Percentiles rank a stretch among this genome's conserved stretches.
phyloP scores from a whole-genome alignment of 2,113 vertebrate genomes.

The Perca flavescens region DNA sequence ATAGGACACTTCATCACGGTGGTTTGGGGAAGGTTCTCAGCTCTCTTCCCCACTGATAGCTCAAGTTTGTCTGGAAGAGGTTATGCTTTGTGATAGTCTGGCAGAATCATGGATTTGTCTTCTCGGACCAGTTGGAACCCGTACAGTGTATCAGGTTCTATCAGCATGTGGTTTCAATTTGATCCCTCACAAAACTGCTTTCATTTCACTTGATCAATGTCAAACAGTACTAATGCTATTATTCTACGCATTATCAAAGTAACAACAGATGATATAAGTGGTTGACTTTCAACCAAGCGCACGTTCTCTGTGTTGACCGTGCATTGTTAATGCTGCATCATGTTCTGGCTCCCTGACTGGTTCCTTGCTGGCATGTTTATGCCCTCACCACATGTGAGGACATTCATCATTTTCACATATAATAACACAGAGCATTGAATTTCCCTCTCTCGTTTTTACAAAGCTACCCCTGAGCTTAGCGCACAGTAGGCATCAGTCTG shows the following conservation, averaged over 20 bases:
- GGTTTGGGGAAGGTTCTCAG: slow-evolving; percentile 68
- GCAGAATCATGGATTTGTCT: slow-evolving; percentile 59
- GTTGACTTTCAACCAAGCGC: slow-evolving; percentile 43
- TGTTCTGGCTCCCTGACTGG: slow-evolving; percentile 19
- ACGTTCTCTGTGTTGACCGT: slow-evolving; percentile 6
- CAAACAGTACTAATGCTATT: slow-evolving; percentile 62
- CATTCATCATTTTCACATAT: slow-evolving; percentile 65
- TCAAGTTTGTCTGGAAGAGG: slow-evolving; percentile 76
- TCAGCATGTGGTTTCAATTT: slow-evolving; percentile 81
- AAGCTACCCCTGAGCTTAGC: slow-evolving; percentile 32
- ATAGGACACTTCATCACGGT: slow-evolving; percentile 77
- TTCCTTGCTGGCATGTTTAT: slow-evolving; percentile 40
- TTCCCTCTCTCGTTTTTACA: slow-evolving; percentile 57
- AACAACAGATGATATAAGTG: slow-evolving; percentile 66
- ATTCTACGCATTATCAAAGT: slow-evolving; percentile 71
- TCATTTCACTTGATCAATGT: slow-evolving; percentile 70
- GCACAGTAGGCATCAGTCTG: slow-evolving; percentile 64
- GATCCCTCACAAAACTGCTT: slow-evolving; percentile 58
- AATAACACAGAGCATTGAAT: slow-evolving; percentile 66
- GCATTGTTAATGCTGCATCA: slow-evolving; percentile 23
- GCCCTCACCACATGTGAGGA: slow-evolving; percentile 49
- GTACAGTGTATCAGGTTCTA: slow-evolving; percentile 64
- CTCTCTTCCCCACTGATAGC: slow-evolving; percentile 67
- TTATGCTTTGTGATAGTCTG: slow-evolving; percentile 73
- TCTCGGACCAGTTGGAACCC: slow-evolving; percentile 48